phyloP scores from a whole-genome alignment of 2,888 invertebrate genomes.

The Anthophora plumipes region DNA sequence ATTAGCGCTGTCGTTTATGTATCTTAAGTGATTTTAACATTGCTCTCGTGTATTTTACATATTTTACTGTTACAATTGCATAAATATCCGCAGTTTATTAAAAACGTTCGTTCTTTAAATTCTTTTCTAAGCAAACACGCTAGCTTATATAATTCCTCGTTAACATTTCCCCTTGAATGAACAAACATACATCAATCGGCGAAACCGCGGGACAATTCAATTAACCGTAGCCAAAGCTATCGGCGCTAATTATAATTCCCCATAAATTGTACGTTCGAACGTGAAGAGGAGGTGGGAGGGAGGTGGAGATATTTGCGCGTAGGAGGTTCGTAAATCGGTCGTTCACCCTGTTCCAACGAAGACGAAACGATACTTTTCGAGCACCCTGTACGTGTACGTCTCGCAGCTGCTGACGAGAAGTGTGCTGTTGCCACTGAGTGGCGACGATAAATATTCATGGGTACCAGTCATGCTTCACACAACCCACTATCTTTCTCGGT shows the following conservation, averaged over 20 bases:
- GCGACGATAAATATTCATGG: slow-evolving; percentile 73
- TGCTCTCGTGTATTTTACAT: too few relatives aligned
- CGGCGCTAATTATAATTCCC: slow-evolving; percentile 40
- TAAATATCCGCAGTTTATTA: too few relatives aligned
- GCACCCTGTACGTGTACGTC: slow-evolving; percentile 27
- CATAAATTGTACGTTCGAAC: slow-evolving; percentile 29
- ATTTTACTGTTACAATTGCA: too few relatives aligned
- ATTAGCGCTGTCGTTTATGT: too few relatives aligned
- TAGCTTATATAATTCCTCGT: too few relatives aligned
- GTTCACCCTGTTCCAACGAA: slow-evolving; percentile 30
- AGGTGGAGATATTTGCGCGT: not conserved
- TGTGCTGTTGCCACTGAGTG: slow-evolving; percentile 60
- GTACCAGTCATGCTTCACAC: slow-evolving; percentile 49
- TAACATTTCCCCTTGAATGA: too few relatives aligned
- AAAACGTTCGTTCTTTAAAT: not conserved
- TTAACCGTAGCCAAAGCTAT: slow-evolving; percentile 40
- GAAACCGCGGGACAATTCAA: slow-evolving; percentile 31
- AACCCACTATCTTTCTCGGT: slow-evolving; percentile 58
- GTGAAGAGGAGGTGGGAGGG: not conserved
- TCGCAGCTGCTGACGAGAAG: slow-evolving; percentile 55
- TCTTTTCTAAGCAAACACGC: not conserved
- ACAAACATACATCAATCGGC: not conserved
- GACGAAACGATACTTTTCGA: slow-evolving; percentile 30
- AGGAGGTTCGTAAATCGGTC: slow-evolving; percentile 27
- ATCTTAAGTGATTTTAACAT: too few relatives aligned